A percentile compares a stretch with the other conserved stretches of the same genome.
Evolutionary conservation across 2,113 vertebrate species (phyloP).

Genomic region (Mugil cephalus): DNA sequence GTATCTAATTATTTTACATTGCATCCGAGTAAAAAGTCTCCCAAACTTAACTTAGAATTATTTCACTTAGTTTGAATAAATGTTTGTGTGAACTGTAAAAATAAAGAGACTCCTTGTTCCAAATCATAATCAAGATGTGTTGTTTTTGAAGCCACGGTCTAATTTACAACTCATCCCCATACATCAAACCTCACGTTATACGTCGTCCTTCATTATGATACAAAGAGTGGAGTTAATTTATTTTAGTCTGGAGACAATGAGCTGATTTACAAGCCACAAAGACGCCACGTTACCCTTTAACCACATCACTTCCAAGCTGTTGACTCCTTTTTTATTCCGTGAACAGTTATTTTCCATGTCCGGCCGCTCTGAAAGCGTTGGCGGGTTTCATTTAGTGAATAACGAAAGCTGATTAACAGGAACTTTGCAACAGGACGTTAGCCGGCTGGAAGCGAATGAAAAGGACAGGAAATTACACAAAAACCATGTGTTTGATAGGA

Average conservation of each 20-base stretch:
- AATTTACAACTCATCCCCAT: slow-evolving; percentile 13
- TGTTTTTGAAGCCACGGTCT: not conserved
- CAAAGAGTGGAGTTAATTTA: not conserved
- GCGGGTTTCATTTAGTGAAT: not conserved
- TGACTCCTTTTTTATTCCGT: not conserved
- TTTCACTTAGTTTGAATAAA: no score
- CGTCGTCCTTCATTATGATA: not conserved
- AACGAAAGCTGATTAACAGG: no score
- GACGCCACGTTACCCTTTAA: not conserved
- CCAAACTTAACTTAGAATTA: no score
- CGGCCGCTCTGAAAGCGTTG: not conserved
- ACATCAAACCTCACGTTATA: no score
- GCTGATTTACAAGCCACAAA: not conserved
- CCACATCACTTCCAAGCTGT: not conserved
- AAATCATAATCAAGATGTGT: no score
- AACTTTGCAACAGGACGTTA: not conserved
- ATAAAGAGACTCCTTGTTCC: no score
- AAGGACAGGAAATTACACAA: not conserved
- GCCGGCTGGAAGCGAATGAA: not conserved
- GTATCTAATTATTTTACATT: no score
- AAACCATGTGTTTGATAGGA: not conserved
- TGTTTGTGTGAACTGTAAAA: no score
- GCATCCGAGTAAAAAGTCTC: no score
- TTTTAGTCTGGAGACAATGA: not conserved
- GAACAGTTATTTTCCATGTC: not conserved